Evolutionary conservation across 2,113 vertebrate genomes (phyloP).

Genomic region (Proteles cristata): DNA sequence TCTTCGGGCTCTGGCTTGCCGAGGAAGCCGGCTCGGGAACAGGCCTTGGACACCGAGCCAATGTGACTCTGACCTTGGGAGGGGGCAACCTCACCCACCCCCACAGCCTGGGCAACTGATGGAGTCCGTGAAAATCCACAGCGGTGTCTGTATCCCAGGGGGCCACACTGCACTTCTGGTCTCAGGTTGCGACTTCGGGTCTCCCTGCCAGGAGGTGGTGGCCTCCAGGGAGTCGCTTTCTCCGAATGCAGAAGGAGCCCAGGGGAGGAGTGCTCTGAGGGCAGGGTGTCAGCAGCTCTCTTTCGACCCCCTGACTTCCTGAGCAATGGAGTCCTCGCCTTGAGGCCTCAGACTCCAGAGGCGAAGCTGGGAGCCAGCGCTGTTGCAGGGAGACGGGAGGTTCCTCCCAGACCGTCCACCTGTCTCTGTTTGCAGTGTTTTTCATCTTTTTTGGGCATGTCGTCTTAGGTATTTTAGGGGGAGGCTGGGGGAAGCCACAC

Average conservation of each 20-base stretch:
- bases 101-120: background rate
- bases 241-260: background rate
- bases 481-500: background rate
- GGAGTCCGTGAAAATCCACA: background rate
- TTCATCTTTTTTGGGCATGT: background rate
- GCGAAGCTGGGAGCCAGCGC: background rate
- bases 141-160: rapidly evolving
- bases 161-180: background rate
- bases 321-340: background rate
- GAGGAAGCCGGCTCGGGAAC: background rate
- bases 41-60: background rate
- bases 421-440: conserved; percentile 38
- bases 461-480: conserved; percentile 8
- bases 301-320: background rate
- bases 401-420: background rate
- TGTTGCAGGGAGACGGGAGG: background rate
- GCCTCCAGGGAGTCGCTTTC: background rate
- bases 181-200: no score
- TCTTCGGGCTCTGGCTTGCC: background rate
- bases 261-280: rapidly evolving
- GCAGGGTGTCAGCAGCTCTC: background rate
- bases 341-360: background rate
- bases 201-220: no score
- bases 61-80: background rate
- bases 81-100: background rate